Conservation (phyloP, 30 jellyfish, hydroid and myxozoan genomes). For the Hydractinia echinata region DNA sequence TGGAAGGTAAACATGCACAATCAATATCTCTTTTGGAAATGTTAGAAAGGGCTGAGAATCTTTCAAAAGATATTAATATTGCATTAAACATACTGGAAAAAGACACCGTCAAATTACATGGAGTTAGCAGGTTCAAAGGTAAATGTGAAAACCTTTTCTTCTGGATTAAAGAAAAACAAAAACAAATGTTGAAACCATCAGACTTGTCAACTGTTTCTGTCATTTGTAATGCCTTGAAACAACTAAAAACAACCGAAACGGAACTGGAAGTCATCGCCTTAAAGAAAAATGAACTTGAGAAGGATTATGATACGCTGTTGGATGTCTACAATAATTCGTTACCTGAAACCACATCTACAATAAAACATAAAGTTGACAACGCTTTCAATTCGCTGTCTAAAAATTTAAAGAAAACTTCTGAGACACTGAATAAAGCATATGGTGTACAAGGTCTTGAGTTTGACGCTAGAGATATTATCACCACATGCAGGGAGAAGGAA, state of each 20-base stretch:
- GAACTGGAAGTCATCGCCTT: not conserved
- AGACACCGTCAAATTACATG: constrained; percentile 6
- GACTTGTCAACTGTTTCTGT: not conserved
- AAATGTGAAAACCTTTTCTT: not conserved
- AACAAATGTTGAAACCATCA: not conserved
- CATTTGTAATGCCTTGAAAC: not conserved
- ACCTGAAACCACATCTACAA: not conserved
- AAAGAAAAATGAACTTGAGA: not conserved
- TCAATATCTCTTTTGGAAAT: too few species aligned
- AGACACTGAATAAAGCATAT: constrained; percentile 38
- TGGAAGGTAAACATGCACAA: too few species aligned
- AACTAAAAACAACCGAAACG: not conserved
- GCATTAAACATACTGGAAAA: not conserved
- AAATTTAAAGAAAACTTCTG: not conserved
- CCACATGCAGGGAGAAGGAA: not conserved
- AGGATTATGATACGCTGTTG: not conserved
- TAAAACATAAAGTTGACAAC: not conserved
- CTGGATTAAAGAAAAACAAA: constrained; percentile 13
- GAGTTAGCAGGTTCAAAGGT: not conserved
- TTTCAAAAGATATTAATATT: too few species aligned
- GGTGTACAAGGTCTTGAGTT: constrained; percentile 61
- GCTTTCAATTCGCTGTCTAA: not conserved
- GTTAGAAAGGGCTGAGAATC: too few species aligned
- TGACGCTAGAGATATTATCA: constrained; percentile 50
- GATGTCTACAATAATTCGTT: not conserved